A percentile compares a stretch with the other conserved stretches of the same genome.
Evolutionary conservation across 2,888 invertebrate species (phyloP).

Genomic region (Trimorus sp.): DNA sequence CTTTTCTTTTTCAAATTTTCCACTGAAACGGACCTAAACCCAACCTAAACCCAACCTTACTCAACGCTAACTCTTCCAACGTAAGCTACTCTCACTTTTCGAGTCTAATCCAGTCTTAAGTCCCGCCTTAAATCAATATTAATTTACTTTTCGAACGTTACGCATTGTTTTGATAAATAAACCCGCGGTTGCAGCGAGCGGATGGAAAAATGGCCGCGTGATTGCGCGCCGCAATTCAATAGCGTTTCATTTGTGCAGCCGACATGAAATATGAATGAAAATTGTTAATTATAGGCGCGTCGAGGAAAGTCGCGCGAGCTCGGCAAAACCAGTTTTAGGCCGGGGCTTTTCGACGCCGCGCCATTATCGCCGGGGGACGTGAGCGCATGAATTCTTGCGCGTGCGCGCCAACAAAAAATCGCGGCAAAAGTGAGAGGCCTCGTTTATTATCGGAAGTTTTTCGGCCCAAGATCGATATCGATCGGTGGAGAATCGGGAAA

Average conservation of each 20-base stretch:
- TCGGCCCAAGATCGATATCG: constrained; percentile 41
- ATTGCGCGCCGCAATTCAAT: constrained; percentile 24
- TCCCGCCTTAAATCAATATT: no score
- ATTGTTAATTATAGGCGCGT: constrained; percentile 56
- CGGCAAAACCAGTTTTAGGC: constrained; percentile 58
- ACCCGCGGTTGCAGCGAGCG: not conserved
- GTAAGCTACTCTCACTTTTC: no score
- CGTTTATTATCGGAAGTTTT: constrained; percentile 50
- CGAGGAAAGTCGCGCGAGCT: constrained; percentile 38
- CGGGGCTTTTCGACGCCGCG: constrained; percentile 50
- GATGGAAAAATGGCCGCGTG: constrained; percentile 19
- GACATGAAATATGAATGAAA: constrained; percentile 61
- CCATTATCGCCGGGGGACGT: constrained; percentile 65
- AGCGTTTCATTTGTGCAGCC: constrained; percentile 48
- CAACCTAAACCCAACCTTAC: no score
- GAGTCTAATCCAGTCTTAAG: no score
- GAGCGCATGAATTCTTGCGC: constrained; percentile 53
- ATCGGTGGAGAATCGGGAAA: constrained; percentile 38
- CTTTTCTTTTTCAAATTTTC: no score
- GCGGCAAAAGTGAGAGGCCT: constrained; percentile 59
- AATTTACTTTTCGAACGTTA: not conserved
- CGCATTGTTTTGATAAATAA: not conserved
- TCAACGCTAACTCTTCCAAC: no score
- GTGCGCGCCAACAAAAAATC: constrained; percentile 39
- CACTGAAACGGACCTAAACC: no score